Base-by-base conservation (phyloP, 2,888 invertebrate species). In the Lasioglossum figueresi region DNA sequence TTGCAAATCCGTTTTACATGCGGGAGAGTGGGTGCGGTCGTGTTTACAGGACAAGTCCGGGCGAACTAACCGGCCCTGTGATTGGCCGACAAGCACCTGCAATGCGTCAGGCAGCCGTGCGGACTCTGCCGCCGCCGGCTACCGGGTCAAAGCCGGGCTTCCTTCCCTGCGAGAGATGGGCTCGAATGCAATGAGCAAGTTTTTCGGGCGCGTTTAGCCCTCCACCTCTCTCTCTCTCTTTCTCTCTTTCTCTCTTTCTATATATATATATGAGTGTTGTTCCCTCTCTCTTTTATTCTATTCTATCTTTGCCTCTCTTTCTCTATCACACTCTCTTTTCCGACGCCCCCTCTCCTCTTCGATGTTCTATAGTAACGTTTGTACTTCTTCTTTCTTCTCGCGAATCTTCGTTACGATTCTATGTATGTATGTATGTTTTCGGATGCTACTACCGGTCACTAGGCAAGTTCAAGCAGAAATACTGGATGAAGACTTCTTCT, bases 41-140 rank as follows among this genome's bases (percentile, higher is more conserved):
- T 97, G 96, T 96, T 96, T 96, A 97, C 96, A 96, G 96, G 96
- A 96, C 96, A 93, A 93, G 96, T 96, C 96, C 95, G 94, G 94
- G 94, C 94, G 93, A 94, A 94, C 94, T 94, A 94, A 95, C 94
- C 95, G 93, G 96, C 96, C 96, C 96, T 96, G 96, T 96, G 96
- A 97, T 97, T 97, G 97, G 97, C 96, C 96, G 96, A 95, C 96
- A 96, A 96, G 97, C 97, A 97, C 97, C 97, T 97, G 97, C 97
- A 97, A 97, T 97, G 97, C 97, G 97, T 97, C 97, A 97, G 96
- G 95, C 95, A 94, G 92, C 91, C 93, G 93, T 92, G 94, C 94
- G 92, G 92, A 92, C 92, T 91, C 90, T 95, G 90, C 96, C 96
- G 96, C 96, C 96, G 96, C 95, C 95, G 95, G 89, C 93, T 93